Percentiles rank a stretch among this genome's conserved stretches.
Conservation (phyloP, 2,888 invertebrate species). For the Drosophila macrospina region DNA sequence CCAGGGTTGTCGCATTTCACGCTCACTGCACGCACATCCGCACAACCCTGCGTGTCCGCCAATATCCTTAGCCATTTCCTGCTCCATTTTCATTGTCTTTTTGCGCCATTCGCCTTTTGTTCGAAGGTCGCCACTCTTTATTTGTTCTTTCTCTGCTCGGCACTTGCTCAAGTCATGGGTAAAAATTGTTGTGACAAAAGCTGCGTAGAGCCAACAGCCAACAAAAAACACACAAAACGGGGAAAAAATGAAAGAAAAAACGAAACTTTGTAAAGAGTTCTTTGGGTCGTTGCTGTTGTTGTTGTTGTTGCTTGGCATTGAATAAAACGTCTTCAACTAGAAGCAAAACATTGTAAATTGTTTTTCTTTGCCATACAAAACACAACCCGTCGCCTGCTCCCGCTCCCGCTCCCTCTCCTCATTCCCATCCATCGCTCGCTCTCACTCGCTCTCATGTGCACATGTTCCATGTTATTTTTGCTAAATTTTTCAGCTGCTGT, state of each 20-base stretch:
- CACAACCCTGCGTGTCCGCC: constrained; percentile 31
- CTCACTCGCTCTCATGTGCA: not conserved
- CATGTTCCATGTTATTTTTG: constrained; percentile 59
- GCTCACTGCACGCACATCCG: constrained; percentile 62
- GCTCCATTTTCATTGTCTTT: constrained; percentile 40
- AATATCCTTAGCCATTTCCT: constrained; percentile 76
- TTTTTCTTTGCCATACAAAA: constrained; percentile 69
- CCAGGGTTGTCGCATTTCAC: constrained; percentile 65
- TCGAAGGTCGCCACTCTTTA: constrained; percentile 66
- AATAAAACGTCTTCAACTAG: constrained; percentile 76
- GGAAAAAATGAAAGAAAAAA: constrained; percentile 27
- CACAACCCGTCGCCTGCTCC: not conserved
- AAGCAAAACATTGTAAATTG: constrained; percentile 81
- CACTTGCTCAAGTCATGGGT: constrained; percentile 67
- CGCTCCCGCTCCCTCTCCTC: too few species aligned
- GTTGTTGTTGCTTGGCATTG: constrained; percentile 66
- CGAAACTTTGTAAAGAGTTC: constrained; percentile 65
- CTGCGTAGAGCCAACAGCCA: constrained; percentile 26
- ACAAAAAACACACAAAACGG: constrained; percentile 1
- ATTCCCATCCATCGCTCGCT: too few species aligned
- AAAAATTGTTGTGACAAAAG: constrained; percentile 65
- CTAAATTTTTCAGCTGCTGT: constrained; percentile 63
- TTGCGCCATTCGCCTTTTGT: constrained; percentile 34
- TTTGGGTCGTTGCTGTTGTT: constrained; percentile 24
- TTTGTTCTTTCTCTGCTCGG: too few species aligned